These are phyloP conservation scores for Drosophila stalkeri DNA, from an alignment of 2,888 invertebrate species.

Conservation along the genomic window DNA sequence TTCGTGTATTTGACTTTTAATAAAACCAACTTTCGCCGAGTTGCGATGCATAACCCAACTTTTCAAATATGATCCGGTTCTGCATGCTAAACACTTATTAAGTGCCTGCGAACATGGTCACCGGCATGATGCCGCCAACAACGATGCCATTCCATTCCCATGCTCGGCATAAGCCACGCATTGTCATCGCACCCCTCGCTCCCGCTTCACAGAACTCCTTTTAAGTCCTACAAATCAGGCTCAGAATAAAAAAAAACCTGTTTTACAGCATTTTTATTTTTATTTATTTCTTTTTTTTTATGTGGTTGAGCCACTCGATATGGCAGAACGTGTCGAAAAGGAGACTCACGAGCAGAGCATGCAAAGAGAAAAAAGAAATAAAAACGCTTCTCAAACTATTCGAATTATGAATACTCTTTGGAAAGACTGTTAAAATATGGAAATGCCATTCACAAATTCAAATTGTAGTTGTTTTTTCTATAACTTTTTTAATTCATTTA, in stretches of 20 bases:
- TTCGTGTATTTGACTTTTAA: slow-evolving; percentile 52
- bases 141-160: slow-evolving; percentile 51
- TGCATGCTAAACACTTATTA: slow-evolving; percentile 53
- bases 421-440: neutral
- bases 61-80: slow-evolving; percentile 48
- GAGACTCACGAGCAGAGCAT: slow-evolving; percentile 28
- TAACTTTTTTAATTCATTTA: no score
- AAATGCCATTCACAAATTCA: no score
- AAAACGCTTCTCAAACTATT: neutral
- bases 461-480: no score
- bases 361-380: slow-evolving; percentile 1
- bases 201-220: neutral
- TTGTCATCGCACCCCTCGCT: neutral
- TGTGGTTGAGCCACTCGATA: slow-evolving; percentile 39
- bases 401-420: slow-evolving; percentile 24
- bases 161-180: slow-evolving; percentile 47
- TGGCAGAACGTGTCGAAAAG: slow-evolving; percentile 48
- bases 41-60: slow-evolving; percentile 38
- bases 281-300: slow-evolving; percentile 9
- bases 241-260: slow-evolving; percentile 40
- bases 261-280: slow-evolving; percentile 45
- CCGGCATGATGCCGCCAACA: slow-evolving; percentile 28
- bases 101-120: slow-evolving; percentile 57
- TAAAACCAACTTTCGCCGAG: slow-evolving; percentile 49
- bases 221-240: slow-evolving; percentile 20